Conservation (phyloP, 64 coral and sea anemone genomes). For the Trachythela sp. region DNA sequence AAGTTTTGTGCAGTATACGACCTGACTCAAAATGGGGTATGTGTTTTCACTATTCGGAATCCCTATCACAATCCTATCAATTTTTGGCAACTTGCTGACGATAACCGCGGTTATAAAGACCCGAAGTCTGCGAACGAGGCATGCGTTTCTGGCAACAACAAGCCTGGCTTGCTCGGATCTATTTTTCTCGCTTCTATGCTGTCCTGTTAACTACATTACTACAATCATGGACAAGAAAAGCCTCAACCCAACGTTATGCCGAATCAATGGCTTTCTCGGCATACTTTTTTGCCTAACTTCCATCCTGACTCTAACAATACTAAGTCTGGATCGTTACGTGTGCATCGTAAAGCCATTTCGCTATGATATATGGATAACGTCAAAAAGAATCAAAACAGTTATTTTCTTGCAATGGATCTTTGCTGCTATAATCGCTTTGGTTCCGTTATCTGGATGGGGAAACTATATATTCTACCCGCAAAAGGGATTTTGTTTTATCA, state of each 20-base stretch:
- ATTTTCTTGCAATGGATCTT: background rate
- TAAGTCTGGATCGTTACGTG: background rate
- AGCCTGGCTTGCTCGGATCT: too few relatives aligned
- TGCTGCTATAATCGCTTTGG: background rate
- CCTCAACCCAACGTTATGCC: background rate
- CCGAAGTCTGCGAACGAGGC: too few relatives aligned
- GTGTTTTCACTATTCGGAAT: background rate
- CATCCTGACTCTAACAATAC: background rate
- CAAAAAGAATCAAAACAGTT: background rate
- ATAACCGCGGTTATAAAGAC: too few relatives aligned
- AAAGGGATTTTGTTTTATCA: background rate
- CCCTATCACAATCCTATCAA: too few relatives aligned
- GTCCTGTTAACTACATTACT: too few relatives aligned
- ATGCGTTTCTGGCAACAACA: too few relatives aligned
- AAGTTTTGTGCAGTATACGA: too few relatives aligned
- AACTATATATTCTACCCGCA: background rate
- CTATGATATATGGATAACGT: background rate
- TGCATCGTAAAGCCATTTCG: background rate
- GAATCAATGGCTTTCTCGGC: background rate
- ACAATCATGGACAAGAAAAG: too few relatives aligned
- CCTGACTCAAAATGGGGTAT: background rate
- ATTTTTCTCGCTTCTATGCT: too few relatives aligned
- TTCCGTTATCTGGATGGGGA: background rate
- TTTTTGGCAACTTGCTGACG: too few relatives aligned
- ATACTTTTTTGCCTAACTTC: background rate